A percentile compares a stretch with the other conserved stretches of the same genome.
These are phyloP conservation scores for Norana najaformis DNA, from an alignment of 2,888 invertebrate genomes.

Conservation along the genomic window DNA sequence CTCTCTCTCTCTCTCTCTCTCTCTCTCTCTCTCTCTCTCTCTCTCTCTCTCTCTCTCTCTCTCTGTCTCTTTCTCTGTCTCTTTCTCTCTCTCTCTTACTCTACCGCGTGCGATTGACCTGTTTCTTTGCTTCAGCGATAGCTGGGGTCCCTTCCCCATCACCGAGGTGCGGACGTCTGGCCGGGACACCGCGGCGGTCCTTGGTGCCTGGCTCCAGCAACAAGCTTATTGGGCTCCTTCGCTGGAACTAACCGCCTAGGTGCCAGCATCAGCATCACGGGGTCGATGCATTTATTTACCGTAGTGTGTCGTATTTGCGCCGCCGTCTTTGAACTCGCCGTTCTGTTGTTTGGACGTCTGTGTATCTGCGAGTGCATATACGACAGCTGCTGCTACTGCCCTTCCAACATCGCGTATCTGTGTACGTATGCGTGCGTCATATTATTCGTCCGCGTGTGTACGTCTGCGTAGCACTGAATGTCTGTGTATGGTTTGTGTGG, in stretches of 20 bases:
- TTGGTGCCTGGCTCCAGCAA: neutral
- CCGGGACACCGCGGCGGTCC: neutral
- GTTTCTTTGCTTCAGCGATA: neutral
- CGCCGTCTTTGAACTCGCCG: neutral
- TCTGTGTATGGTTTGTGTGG: neutral
- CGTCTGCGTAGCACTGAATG: neutral
- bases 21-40: too few species aligned
- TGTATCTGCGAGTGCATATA: neutral
- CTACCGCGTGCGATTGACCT: neutral
- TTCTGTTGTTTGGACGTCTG: neutral
- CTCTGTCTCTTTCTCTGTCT: too few species aligned
- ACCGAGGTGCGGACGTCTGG: too few species aligned
- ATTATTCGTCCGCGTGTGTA: neutral
- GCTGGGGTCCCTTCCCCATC: neutral
- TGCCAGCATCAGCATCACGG: neutral
- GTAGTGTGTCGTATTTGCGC: neutral
- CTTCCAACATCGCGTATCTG: neutral
- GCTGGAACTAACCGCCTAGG: neutral
- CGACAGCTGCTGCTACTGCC: slow-evolving; percentile 1
- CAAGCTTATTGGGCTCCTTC: neutral
- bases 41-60: too few species aligned
- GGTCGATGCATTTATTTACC: neutral
- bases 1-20: too few species aligned
- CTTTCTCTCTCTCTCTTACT: neutral
- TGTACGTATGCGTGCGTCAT: neutral